Evolutionary conservation across 2,888 invertebrate species (phyloP), one percentile per base, ranked within the genome.

Genomic region (Stenotaenia linearis): DNA sequence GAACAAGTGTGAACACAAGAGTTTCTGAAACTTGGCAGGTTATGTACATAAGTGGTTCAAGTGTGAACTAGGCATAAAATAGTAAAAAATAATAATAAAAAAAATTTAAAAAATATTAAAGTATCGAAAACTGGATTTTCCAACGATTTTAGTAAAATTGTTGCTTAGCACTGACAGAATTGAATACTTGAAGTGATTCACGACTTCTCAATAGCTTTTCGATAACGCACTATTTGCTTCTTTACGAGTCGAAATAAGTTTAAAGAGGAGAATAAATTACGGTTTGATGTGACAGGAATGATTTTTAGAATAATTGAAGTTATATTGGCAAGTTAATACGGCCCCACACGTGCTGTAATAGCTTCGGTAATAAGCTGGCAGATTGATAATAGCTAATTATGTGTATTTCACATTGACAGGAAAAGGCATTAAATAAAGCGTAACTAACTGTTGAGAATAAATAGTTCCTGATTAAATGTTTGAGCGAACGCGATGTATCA

Each of bases 311-410:
- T 28, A 69, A 69, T 69, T 25, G 25, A 69, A 28, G 28, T 69
- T 69, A 9, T 9, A 69, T 61, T 25, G 61, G 25, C 25, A 25
- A 23, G 61, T 61, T 61, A 61, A 61, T 61, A 23, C 15, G 61
- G 12, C 61, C 61, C 10, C 21, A 25, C 69, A 2, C 28, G n/a
- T 0, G 56, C 12, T 69, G 10, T 69, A 69, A 69, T 69, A 28
- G 28, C 25, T 50, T 0, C 6, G 25, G 69, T 28, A 69, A 69
- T 69, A 69, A 5, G 69, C 25, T 69, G 69, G 69, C 69, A 25
- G 25, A 69, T 69, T 69, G 69, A 69, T 69, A 69, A 69, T 69
- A n/a, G 69, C 69, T 69, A 69, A 69, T 69, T 69, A 28, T 69
- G 69, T 25, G 69, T 28, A 69, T 1, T 69, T 69, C 69, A 28